These are phyloP conservation scores for Mormoops blainvillei DNA, from an alignment of 2,113 vertebrate species.

Conservation along the genomic window DNA sequence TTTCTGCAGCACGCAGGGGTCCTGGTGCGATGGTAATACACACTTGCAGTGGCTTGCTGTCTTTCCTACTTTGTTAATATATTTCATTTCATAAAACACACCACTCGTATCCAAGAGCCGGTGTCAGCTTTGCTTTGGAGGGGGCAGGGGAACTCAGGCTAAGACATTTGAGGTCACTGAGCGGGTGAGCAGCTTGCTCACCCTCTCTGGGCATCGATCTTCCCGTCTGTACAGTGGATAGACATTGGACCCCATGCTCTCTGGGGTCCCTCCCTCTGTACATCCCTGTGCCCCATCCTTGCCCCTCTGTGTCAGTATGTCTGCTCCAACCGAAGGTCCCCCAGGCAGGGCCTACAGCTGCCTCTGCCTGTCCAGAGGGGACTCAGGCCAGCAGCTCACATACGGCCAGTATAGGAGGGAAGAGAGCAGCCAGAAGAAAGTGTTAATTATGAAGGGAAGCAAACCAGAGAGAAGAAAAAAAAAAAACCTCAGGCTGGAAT, in stretches of 20 bases:
- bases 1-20: background rate
- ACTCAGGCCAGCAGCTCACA: background rate
- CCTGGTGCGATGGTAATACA: too few relatives aligned
- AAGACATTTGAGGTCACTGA: background rate
- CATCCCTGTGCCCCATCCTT: background rate
- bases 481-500: background rate
- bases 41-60: background rate
- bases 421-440: background rate
- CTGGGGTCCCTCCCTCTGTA: background rate
- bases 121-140: background rate
- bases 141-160: too few relatives aligned
- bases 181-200: background rate
- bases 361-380: background rate
- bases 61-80: background rate
- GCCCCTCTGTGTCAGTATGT: background rate
- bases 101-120: background rate
- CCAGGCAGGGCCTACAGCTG: fast-evolving
- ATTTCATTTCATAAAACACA: background rate
- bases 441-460: slow-evolving; percentile 18
- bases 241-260: fast-evolving
- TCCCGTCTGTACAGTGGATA: background rate
- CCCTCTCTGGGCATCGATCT: background rate
- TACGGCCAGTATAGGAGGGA: background rate
- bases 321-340: background rate
- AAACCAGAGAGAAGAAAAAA: background rate